Evolutionary conservation across 2,888 invertebrate species (phyloP), one percentile per base, ranked within the genome.

Genomic region (Anoncus sp.): DNA sequence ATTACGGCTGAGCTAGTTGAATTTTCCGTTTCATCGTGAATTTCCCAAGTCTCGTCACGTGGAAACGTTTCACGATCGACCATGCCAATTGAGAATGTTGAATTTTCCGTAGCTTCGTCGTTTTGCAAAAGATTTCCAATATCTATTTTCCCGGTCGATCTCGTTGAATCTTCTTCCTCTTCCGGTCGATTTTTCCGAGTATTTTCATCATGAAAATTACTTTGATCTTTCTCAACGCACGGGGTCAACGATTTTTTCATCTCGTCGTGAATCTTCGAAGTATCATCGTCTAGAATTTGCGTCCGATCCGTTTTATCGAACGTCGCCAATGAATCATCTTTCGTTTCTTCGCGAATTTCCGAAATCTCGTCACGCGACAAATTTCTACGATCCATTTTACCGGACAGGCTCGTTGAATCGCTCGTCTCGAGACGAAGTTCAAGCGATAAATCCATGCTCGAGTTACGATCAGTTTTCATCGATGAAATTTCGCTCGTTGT

Each of bases 401-500:
- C 49, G 24, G 55, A 14, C 24, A n/a, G n/a, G n/a, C n/a, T 55
- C n/a, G 27, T 60, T 2, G 74, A 20, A 5, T 73, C 65, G 57
- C 57, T 66, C 14, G 47, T 35, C 6, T n/a, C 53, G 14, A 31
- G 2, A 16, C 45, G 27, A 14, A 20, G 40, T 43, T 77, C 67
- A n/a, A 40, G 10, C 10, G 63, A 73, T 10, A 51, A 40, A 57
- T 69, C 67, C 12, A 40, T 51, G 14, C 51, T 24, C 7, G 38
- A 40, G 18, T 63, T 22, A 1, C 31, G 55, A 14, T 70, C 65
- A 14, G 49, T 71, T 40, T 31, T 71, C 3, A 53, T 35, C n/a
- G 53, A 65, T 10, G 71, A 76, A n/a, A 31, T 47, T 2, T 60
- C 76, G 45, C 66, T 47, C 38, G n/a, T 57, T 1, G 70, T 63